Conservation (phyloP, 1,140 invertebrate species). For the Temnothorax curvispinosus region DNA sequence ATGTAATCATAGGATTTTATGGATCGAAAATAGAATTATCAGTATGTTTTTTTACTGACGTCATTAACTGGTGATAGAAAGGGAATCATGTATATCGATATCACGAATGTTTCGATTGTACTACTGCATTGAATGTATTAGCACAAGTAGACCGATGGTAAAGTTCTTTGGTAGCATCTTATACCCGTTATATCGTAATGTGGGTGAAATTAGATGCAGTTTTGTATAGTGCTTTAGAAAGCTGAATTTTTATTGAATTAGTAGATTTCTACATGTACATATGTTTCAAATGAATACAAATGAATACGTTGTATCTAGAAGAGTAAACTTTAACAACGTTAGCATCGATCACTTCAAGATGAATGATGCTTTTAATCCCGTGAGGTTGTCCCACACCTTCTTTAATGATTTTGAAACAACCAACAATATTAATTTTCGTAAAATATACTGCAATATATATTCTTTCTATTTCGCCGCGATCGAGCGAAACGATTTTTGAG, state of each 20-base stretch:
- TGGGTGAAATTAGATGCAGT: conserved; percentile 56
- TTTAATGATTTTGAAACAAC: background rate
- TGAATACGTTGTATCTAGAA: conserved; percentile 21
- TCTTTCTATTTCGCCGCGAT: background rate
- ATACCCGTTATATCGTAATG: background rate
- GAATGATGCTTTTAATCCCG: conserved; percentile 6
- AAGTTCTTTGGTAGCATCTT: conserved; percentile 53
- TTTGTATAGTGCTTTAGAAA: conserved; percentile 63
- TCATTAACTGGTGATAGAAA: background rate
- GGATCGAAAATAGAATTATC: conserved; percentile 29
- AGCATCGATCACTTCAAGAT: conserved; percentile 18
- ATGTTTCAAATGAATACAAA: conserved; percentile 13
- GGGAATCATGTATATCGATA: background rate
- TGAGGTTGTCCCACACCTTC: background rate
- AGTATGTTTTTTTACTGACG: conserved; percentile 3
- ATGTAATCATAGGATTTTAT: conserved; percentile 33
- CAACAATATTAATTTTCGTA: background rate
- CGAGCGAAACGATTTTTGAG: conserved; percentile 8
- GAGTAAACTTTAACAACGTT: background rate
- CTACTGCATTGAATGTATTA: conserved; percentile 57
- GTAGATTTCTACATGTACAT: conserved; percentile 37
- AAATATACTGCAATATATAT: background rate
- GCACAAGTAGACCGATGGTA: conserved; percentile 57
- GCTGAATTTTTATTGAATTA: conserved; percentile 29
- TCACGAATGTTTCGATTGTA: conserved; percentile 24